Conservation (phyloP, 2,888 invertebrate genomes). For the Acronicta alni region DNA sequence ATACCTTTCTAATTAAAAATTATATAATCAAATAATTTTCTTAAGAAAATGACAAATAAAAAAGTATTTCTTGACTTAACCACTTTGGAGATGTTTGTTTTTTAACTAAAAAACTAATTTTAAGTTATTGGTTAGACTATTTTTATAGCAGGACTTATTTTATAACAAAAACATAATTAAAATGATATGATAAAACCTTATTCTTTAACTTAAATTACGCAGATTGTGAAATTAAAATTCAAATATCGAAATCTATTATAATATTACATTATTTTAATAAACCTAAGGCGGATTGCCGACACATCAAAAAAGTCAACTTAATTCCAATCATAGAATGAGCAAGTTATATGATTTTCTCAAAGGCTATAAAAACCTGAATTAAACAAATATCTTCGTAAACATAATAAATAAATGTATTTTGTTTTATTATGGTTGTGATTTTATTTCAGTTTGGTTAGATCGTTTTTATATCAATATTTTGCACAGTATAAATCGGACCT, state of each 20-base stretch:
- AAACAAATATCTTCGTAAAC: no score
- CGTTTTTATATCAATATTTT: no score
- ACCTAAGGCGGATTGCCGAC: slow-evolving; percentile 77
- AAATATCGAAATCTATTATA: slow-evolving; percentile 24
- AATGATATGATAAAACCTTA: slow-evolving; percentile 7
- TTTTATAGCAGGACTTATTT: slow-evolving; percentile 10
- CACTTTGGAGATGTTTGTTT: neutral
- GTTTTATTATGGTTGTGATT: no score
- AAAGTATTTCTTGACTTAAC: slow-evolving; percentile 14
- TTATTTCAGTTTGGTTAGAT: no score
- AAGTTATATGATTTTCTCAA: neutral
- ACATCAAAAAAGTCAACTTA: slow-evolving; percentile 39
- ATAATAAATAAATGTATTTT: no score
- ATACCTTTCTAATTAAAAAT: slow-evolving; percentile 16
- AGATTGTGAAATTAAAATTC: slow-evolving; percentile 5
- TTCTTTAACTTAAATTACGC: slow-evolving; percentile 3
- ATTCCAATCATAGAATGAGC: neutral
- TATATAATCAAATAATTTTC: slow-evolving; percentile 1
- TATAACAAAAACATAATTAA: neutral
- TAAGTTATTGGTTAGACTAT: neutral
- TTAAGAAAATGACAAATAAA: neutral
- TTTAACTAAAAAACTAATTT: no score
- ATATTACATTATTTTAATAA: slow-evolving; percentile 11
- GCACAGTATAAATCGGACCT: no score
- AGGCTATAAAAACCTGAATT: neutral